phyloP scores from a whole-genome alignment of 2,797 vertebrate genomes.

The Paguma larvata region DNA sequence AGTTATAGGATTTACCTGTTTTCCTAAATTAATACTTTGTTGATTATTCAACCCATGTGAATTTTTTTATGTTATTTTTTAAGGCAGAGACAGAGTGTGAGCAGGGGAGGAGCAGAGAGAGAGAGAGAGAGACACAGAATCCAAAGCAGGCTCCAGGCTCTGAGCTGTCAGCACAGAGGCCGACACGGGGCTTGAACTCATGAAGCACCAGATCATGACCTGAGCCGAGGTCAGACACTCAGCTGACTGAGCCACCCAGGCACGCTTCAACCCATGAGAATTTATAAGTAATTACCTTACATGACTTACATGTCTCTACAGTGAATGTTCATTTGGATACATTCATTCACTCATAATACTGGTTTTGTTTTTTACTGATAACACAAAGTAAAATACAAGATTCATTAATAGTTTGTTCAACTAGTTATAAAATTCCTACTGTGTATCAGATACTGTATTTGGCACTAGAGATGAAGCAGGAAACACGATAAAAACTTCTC shows the following conservation, averaged over 20 bases:
- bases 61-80: background rate
- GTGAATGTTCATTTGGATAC: constrained; percentile 56
- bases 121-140: too few species aligned
- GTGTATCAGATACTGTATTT: background rate
- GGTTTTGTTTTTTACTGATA: background rate
- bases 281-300: constrained; percentile 47
- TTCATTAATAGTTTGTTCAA: background rate
- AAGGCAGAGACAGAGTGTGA: too few species aligned
- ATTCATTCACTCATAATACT: background rate
- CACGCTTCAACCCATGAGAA: background rate
- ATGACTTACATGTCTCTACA: constrained; percentile 9
- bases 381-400: background rate
- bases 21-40: constrained; percentile 49
- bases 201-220: too few species aligned
- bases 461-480: background rate
- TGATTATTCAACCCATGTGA: constrained; percentile 37
- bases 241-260: too few species aligned
- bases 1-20: constrained; percentile 17
- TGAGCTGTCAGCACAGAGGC: too few species aligned
- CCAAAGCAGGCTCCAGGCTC: too few species aligned
- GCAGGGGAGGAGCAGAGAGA: too few species aligned
- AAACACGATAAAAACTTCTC: background rate
- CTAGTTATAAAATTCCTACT: background rate
- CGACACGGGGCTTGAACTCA: too few species aligned
- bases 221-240: too few species aligned